Evolutionary conservation across 2,888 invertebrate genomes (phyloP), one percentile per base, ranked within the genome.

Genomic region (Pammene aurita): DNA sequence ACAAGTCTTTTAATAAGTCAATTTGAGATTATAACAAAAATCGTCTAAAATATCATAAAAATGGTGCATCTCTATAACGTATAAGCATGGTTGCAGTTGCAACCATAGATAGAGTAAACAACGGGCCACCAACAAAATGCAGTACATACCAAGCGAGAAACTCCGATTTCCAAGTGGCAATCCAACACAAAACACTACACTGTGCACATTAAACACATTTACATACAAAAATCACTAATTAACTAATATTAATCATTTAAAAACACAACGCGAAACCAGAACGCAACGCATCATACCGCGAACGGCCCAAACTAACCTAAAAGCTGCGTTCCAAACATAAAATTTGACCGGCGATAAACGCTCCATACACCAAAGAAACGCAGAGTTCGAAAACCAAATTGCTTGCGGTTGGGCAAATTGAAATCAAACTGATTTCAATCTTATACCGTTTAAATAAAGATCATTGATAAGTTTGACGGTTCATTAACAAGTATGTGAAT

Each of bases 311-410:
- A 90, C 90, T 89, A 90, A 90, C 89, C 90, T 89, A 87, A 86
- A 88, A 88, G 83, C 77, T 67, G 75, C 84, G 80, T 79, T 79
- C 77, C 75, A 73, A 78, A 83, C 84, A 83, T 86, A 87, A 89
- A 91, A 84, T 85, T 89, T 88, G 90, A 89, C 88, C 90, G 84
- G 83, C 87, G 82, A 87, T 84, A 85, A 84, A 84, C 80, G 82
- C 77, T 83, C 74, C 75, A 74, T 77, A 63, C 69, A 83, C 82
- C 82, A 81, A 84, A 84, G 84, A 84, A 84, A 84, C 84, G 81
- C 79, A 78, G 82, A 81, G 82, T 81, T 77, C 72, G 70, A 70
- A 73, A 77, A 80, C 77, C 38, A 58, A 79, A 78, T 67, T 69
- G 67, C 75, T 71, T 71, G 74, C 75, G 57, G 70, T 68, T 65